A percentile compares a stretch with the other conserved stretches of the same genome.
Conservation (phyloP, 2,888 invertebrate genomes). For the Melanostoma scalare region DNA sequence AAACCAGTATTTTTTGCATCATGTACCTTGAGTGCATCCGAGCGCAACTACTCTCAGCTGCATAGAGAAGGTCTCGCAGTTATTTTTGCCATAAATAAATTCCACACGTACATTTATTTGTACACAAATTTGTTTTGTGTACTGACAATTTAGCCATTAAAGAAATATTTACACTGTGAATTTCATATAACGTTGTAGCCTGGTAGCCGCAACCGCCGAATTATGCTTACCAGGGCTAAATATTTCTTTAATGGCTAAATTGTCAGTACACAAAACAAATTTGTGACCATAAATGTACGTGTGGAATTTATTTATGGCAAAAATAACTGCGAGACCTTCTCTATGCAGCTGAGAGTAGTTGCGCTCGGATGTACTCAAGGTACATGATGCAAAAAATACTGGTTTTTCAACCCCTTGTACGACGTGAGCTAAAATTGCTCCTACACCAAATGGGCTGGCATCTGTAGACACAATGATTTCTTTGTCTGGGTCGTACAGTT, state of each 20-base stretch:
- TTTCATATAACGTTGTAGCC: too few relatives aligned
- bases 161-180: too few relatives aligned
- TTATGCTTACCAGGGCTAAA: too few relatives aligned
- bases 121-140: too few relatives aligned
- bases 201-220: too few relatives aligned
- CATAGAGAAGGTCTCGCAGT: background rate
- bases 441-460: constrained; percentile 25
- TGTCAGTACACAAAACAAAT: too few relatives aligned
- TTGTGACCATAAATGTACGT: too few relatives aligned
- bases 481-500: constrained; percentile 15
- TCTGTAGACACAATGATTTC: constrained; percentile 7
- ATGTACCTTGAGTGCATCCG: constrained; percentile 2
- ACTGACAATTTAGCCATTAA: too few relatives aligned
- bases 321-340: background rate
- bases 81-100: background rate
- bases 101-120: too few relatives aligned
- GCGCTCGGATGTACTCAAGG: constrained; percentile 6
- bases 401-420: constrained; percentile 20
- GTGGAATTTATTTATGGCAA: too few relatives aligned
- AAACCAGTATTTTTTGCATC: constrained; percentile 26
- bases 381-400: constrained; percentile 19
- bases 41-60: constrained; percentile 31
- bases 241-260: too few relatives aligned
- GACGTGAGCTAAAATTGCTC: constrained; percentile 12
- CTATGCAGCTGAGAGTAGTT: constrained; percentile 22